Evolutionary conservation across 2,113 vertebrate genomes (phyloP).

Genomic region (Hiodon alosoides): DNA sequence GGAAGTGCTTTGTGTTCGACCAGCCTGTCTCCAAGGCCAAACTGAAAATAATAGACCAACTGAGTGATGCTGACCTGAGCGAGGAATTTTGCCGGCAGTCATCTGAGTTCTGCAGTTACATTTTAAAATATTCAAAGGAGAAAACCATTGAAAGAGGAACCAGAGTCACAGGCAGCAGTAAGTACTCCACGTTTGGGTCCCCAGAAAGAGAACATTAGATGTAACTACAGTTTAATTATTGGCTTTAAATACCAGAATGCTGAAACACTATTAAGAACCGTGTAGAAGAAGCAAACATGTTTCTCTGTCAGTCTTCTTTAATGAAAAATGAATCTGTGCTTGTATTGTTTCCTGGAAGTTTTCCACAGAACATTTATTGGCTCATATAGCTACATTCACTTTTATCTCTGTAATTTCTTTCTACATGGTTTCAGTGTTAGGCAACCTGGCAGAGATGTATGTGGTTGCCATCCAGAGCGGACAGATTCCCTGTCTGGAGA

Average conservation of each 20-base stretch:
- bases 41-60: background rate
- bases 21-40: background rate
- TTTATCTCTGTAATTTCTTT: no score
- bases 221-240: no score
- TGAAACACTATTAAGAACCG: no score
- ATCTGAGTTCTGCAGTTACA: constrained; percentile 23
- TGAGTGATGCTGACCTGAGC: background rate
- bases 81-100: constrained; percentile 26
- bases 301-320: no score
- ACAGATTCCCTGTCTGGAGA: constrained; percentile 12
- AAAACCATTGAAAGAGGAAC: constrained; percentile 28
- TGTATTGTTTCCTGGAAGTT: no score
- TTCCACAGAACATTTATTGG: no score
- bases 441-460: constrained; percentile 6
- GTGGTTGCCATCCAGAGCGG: background rate
- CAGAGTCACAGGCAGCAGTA: constrained; percentile 24
- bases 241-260: no score
- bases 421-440: background rate
- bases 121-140: background rate
- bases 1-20: constrained; percentile 26
- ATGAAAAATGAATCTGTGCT: no score
- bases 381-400: no score
- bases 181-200: background rate
- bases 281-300: no score
- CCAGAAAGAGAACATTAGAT: no score